phyloP scores from a whole-genome alignment of 1,140 invertebrate genomes.

The Ganaspis sp. region DNA sequence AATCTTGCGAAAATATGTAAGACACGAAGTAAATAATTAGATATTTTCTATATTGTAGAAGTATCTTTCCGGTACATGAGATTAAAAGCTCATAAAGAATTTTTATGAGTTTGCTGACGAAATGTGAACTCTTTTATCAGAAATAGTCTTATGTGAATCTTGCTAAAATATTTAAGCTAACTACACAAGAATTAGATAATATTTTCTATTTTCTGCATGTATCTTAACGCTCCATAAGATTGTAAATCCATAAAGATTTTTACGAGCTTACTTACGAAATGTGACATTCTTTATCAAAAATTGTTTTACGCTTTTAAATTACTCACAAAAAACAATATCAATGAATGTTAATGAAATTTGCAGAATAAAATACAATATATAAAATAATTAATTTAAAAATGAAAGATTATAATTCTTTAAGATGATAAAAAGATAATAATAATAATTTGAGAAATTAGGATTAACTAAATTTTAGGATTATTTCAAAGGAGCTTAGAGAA shows the following conservation, averaged over 20 bases:
- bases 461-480: too few species aligned
- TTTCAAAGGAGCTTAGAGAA: too few species aligned
- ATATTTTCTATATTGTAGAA: constrained; percentile 8
- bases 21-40: not conserved
- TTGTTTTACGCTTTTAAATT: not conserved
- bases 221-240: not conserved
- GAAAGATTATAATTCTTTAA: too few species aligned
- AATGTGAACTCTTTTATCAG: not conserved
- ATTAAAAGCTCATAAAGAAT: constrained; percentile 18
- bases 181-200: not conserved
- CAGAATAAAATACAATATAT: too few species aligned
- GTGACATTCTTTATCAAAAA: not conserved
- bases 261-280: not conserved
- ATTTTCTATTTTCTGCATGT: constrained; percentile 2
- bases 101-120: not conserved
- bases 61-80: constrained; percentile 1
- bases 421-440: too few species aligned
- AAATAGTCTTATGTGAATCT: not conserved
- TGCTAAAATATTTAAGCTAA: not conserved
- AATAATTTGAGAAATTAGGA: too few species aligned
- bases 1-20: constrained; percentile 7
- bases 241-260: constrained; percentile 7
- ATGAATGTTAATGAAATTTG: too few species aligned
- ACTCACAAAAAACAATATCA: not conserved
- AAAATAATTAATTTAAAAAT: too few species aligned